Evolutionary conservation across 2,797 vertebrate genomes (phyloP).

Genomic region (Melanogrammus aeglefinus): DNA sequence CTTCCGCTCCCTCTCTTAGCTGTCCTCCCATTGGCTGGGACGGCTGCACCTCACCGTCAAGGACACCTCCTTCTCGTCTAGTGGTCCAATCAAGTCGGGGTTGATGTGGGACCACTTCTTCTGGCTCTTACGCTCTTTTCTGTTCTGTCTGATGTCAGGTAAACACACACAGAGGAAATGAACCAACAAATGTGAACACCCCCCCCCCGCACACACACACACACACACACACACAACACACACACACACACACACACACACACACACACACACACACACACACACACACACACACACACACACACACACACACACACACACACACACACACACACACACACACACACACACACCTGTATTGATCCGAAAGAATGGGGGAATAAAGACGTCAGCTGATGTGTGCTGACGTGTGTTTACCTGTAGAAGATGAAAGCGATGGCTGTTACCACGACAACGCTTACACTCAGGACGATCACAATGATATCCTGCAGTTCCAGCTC

Average conservation of each 20-base stretch:
- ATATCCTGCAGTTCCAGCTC: slow-evolving; percentile 63
- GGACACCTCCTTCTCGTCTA: slow-evolving; percentile 85
- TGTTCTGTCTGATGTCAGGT: slow-evolving; percentile 80
- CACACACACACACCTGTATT: background rate
- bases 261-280: background rate
- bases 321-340: background rate
- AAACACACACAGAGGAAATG: background rate
- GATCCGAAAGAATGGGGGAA: background rate
- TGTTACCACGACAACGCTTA: slow-evolving; percentile 81
- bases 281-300: background rate
- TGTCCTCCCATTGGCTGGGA: background rate
- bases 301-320: background rate
- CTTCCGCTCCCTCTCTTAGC: too few species aligned
- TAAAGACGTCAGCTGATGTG: background rate
- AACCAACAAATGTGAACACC: background rate
- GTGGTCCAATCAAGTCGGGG: slow-evolving; percentile 79
- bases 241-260: slow-evolving; percentile 1
- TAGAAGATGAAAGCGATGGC: slow-evolving; percentile 86
- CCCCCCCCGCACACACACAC: background rate
- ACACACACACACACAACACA: background rate
- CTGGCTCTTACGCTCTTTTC: slow-evolving; percentile 76
- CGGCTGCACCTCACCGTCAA: slow-evolving; percentile 78
- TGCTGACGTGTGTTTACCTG: slow-evolving; percentile 71
- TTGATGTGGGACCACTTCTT: slow-evolving; percentile 94
- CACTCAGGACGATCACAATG: slow-evolving; percentile 82